These are phyloP conservation scores for Phylloscopus trochiloides DNA, from an alignment of 2,113 vertebrate genomes.

Conservation along the genomic window DNA sequence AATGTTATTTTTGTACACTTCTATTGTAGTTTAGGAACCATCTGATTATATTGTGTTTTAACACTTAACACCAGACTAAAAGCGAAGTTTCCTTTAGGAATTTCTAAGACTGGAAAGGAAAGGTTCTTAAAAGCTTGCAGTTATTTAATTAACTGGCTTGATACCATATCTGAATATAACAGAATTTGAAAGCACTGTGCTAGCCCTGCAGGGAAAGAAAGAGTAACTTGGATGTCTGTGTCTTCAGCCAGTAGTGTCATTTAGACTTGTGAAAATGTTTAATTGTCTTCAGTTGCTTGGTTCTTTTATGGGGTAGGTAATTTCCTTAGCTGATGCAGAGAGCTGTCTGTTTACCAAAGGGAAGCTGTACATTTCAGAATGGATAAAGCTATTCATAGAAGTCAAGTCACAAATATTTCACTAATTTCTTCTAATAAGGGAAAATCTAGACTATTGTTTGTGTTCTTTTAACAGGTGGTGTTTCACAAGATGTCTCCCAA, in stretches of 20 bases:
- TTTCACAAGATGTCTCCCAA: conserved; percentile 99
- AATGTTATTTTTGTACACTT: not conserved
- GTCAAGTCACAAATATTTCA: not conserved
- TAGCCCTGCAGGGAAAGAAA: not conserved
- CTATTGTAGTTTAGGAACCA: not conserved
- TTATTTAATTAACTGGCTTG: not conserved
- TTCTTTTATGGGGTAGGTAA: not conserved
- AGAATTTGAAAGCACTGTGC: not conserved
- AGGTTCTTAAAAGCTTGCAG: not conserved
- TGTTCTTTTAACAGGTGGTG: conserved; percentile 83
- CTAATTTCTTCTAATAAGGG: not conserved
- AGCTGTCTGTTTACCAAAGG: not conserved
- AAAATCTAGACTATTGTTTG: not conserved
- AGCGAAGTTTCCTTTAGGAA: not conserved
- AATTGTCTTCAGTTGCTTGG: not conserved
- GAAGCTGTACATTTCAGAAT: not conserved
- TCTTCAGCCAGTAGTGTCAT: not conserved
- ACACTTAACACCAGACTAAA: not conserved
- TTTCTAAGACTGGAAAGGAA: not conserved
- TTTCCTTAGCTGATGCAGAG: not conserved
- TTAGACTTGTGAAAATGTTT: not conserved
- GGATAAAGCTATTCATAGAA: not conserved
- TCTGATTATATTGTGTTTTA: not conserved
- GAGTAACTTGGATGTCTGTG: not conserved
- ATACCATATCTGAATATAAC: not conserved